Conservation (phyloP, 2,888 invertebrate species). For the Unio pictorum region DNA sequence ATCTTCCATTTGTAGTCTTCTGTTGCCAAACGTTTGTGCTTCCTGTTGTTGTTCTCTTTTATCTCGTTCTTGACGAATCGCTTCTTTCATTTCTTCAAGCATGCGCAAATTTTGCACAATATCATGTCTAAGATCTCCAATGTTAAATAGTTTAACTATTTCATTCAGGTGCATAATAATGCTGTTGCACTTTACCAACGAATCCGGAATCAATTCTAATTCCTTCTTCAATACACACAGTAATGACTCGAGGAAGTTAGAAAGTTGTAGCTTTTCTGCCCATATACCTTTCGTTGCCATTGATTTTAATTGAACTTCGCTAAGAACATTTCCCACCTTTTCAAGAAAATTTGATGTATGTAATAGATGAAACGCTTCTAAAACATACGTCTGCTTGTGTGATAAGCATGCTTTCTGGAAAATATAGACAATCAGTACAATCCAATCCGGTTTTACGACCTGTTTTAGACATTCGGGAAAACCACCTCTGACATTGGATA, state of each 20-base stretch:
- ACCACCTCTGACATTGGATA: constrained; percentile 25
- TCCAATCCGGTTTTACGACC: constrained; percentile 13
- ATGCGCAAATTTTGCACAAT: background rate
- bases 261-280: background rate
- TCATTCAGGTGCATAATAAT: constrained; percentile 6
- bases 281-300: constrained; percentile 2
- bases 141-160: constrained; percentile 4
- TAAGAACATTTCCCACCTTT: constrained; percentile 13
- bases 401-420: constrained; percentile 22
- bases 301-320: constrained; percentile 9
- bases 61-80: constrained; percentile 6
- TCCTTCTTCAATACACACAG: constrained; percentile 7
- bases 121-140: background rate
- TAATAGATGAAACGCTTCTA: constrained; percentile 18
- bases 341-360: constrained; percentile 16
- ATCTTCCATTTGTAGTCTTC: constrained; percentile 1
- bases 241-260: constrained; percentile 1
- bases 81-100: constrained; percentile 2
- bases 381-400: constrained; percentile 5
- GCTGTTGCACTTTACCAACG: constrained; percentile 13
- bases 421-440: constrained; percentile 14
- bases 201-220: constrained; percentile 11
- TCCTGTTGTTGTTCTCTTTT: background rate
- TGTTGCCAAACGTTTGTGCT: background rate
- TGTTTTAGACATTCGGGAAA: constrained; percentile 22